Conservation (phyloP, 2,888 invertebrate species). For the Tachina grossa region DNA sequence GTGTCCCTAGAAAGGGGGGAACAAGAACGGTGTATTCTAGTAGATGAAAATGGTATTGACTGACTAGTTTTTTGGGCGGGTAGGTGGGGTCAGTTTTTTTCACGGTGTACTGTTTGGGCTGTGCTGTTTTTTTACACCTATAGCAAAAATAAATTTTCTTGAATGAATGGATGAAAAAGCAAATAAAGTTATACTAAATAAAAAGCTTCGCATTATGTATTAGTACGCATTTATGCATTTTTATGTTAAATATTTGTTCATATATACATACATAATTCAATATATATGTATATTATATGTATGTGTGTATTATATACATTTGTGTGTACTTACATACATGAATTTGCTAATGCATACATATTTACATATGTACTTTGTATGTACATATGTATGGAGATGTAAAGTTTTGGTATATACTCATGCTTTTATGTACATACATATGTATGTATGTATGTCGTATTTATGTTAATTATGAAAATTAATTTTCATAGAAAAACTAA, state of each 20-base stretch:
- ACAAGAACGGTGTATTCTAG: conserved; percentile 20
- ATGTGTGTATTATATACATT: background rate
- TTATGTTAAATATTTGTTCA: too few species aligned
- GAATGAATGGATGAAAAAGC: conserved; percentile 68
- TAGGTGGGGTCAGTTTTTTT: conserved; percentile 20
- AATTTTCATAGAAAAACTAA: background rate
- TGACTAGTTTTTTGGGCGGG: conserved; percentile 42
- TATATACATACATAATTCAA: background rate
- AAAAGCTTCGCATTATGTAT: conserved; percentile 38
- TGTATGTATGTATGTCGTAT: background rate
- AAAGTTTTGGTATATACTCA: background rate
- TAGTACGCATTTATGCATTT: background rate
- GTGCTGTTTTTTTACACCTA: conserved; percentile 23
- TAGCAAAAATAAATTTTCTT: conserved; percentile 65
- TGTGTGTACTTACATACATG: conserved; percentile 8
- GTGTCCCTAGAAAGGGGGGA: conserved; percentile 2
- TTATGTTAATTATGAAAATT: too few species aligned
- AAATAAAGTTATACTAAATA: conserved; percentile 40
- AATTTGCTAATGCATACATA: background rate
- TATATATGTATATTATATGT: background rate
- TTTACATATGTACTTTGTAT: background rate
- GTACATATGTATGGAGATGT: too few species aligned
- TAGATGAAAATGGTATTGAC: conserved; percentile 27
- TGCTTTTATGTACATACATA: background rate
- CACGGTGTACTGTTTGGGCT: conserved; percentile 31